These are phyloP conservation scores for Holothuria scabra DNA, from an alignment of 53 echinoderm and acorn worm genomes.

Conservation along the genomic window DNA sequence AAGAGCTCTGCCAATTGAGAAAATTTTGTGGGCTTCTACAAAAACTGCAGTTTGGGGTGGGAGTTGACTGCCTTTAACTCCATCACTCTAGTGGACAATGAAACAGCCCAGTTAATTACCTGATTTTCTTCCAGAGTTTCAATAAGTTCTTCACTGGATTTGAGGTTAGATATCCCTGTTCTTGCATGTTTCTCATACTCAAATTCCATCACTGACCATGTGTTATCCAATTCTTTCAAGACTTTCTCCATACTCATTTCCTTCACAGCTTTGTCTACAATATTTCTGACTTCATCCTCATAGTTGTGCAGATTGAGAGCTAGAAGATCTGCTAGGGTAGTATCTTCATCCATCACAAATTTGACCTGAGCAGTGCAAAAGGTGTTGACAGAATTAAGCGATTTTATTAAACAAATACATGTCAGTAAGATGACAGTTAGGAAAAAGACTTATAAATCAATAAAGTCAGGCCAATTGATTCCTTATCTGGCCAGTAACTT, in stretches of 20 bases:
- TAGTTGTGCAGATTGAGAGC: conserved; percentile 98
- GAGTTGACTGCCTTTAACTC: too few species aligned
- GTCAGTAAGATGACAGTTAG: too few species aligned
- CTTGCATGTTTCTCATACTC: conserved; percentile 90
- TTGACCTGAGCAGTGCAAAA: conserved; percentile 60
- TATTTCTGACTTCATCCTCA: conserved; percentile 98
- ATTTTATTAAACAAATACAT: too few species aligned
- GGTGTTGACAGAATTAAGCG: not conserved
- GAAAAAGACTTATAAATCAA: too few species aligned
- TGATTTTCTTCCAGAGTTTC: conserved; percentile 98
- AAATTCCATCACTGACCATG: conserved; percentile 99
- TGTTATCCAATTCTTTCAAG: conserved; percentile 91
- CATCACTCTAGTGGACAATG: too few species aligned
- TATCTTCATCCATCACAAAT: conserved; percentile 91
- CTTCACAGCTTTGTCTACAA: conserved; percentile 99
- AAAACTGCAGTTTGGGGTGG: too few species aligned
- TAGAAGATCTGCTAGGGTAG: conserved; percentile 88
- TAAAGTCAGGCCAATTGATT: too few species aligned
- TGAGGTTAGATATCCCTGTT: conserved; percentile 75
- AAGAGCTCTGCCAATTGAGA: too few species aligned
- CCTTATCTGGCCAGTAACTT: too few species aligned
- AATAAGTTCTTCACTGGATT: conserved; percentile 92
- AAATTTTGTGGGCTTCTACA: too few species aligned
- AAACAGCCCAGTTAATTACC: conserved; percentile 48
- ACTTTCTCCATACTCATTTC: conserved; percentile 99